Evolutionary conservation across 2,888 invertebrate species (phyloP).

Genomic region (Chrysolina americana): DNA sequence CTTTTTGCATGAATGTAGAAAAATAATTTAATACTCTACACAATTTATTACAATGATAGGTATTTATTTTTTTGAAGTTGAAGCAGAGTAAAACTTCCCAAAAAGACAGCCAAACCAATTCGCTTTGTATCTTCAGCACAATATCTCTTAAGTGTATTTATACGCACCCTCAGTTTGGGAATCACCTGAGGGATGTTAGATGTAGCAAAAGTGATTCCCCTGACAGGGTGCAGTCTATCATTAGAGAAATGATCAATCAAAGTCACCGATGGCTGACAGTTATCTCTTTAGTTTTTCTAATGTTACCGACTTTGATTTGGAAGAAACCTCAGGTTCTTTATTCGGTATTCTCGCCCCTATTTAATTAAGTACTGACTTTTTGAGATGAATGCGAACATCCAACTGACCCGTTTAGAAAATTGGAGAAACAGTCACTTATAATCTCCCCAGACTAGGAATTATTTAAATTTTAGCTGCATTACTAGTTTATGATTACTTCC

Average conservation of each 20-base stretch:
- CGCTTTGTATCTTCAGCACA: too few species aligned
- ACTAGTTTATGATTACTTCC: too few species aligned
- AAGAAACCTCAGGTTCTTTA: neutral
- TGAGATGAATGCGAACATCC: neutral
- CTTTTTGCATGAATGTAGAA: too few species aligned
- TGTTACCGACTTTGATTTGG: neutral
- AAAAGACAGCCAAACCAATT: too few species aligned
- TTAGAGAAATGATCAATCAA: neutral
- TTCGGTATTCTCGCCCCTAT: neutral
- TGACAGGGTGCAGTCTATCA: conserved; percentile 7
- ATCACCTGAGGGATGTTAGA: neutral
- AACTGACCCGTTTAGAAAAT: too few species aligned
- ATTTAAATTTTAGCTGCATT: too few species aligned
- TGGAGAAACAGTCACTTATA: too few species aligned
- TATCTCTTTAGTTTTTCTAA: neutral
- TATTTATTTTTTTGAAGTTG: too few species aligned
- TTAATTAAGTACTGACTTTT: neutral
- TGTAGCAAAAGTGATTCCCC: neutral
- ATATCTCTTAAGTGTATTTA: neutral
- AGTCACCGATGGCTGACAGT: neutral
- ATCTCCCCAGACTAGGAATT: too few species aligned
- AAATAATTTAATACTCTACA: too few species aligned
- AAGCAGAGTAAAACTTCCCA: too few species aligned
- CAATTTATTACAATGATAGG: too few species aligned
- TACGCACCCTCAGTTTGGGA: neutral